phyloP scores from a whole-genome alignment of 2,888 invertebrate genomes.

The Nephrotoma guestfalica region DNA sequence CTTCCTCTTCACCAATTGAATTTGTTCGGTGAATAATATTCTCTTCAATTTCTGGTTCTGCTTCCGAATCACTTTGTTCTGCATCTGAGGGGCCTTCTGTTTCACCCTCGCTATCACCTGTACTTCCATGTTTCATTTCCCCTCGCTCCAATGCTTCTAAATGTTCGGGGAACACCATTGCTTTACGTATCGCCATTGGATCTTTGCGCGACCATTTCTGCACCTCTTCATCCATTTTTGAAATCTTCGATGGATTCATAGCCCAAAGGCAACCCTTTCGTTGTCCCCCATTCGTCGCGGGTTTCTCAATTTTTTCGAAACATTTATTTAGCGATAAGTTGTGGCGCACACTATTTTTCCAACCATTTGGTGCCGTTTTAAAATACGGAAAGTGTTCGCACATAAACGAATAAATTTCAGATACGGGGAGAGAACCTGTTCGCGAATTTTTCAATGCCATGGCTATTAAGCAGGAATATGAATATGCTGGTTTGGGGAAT shows the following conservation, averaged over 20 bases:
- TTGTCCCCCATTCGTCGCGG: slow-evolving; percentile 72
- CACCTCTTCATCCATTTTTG: slow-evolving; percentile 97
- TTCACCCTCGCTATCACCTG: slow-evolving; percentile 44
- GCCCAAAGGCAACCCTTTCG: slow-evolving; percentile 89
- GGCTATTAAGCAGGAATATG: slow-evolving; percentile 94
- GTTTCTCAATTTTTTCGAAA: slow-evolving; percentile 95
- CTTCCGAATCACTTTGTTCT: slow-evolving; percentile 39
- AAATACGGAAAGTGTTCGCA: slow-evolving; percentile 98
- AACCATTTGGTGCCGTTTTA: slow-evolving; percentile 94
- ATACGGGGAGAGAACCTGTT: slow-evolving; percentile 88
- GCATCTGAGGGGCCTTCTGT: slow-evolving; percentile 32
- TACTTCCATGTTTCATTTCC: slow-evolving; percentile 68
- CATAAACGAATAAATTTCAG: slow-evolving; percentile 98
- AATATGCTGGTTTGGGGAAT: slow-evolving; percentile 93
- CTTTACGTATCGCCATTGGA: slow-evolving; percentile 77
- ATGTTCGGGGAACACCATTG: slow-evolving; percentile 87
- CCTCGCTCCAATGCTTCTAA: slow-evolving; percentile 72
- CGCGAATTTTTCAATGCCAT: slow-evolving; percentile 94
- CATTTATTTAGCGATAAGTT: slow-evolving; percentile 96
- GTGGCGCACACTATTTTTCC: slow-evolving; percentile 98
- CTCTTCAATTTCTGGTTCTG: slow-evolving; percentile 39
- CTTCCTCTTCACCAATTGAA: slow-evolving; percentile 28
- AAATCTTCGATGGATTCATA: slow-evolving; percentile 86
- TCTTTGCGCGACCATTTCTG: slow-evolving; percentile 96
- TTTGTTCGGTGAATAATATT: slow-evolving; percentile 32